A percentile compares a stretch with the other conserved stretches of the same genome.
phyloP scores from a whole-genome alignment of 2,888 invertebrate species.

The Cyrtodaria siliqua region DNA sequence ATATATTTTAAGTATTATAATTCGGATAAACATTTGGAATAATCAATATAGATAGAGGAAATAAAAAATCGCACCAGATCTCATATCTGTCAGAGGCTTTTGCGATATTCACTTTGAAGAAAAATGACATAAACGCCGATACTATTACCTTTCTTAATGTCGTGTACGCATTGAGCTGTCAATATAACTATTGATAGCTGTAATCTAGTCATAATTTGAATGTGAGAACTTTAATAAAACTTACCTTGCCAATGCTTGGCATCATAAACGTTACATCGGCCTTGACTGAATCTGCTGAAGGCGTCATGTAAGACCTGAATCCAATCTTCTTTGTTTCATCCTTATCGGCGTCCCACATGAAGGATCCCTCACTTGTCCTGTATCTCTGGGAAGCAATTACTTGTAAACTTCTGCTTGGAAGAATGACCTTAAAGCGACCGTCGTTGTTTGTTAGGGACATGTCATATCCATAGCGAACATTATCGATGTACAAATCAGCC shows the following conservation, averaged over 20 bases:
- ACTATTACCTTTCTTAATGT: no score
- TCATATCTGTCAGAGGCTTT: no score
- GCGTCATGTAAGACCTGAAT: constrained; percentile 53
- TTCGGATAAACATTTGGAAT: constrained; percentile 20
- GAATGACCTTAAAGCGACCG: constrained; percentile 57
- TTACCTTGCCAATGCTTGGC: constrained; percentile 73
- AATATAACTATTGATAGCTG: not conserved
- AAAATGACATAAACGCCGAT: no score
- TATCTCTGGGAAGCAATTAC: constrained; percentile 39
- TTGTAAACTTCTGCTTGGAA: constrained; percentile 64
- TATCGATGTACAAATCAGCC: constrained; percentile 18
- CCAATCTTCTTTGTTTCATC: constrained; percentile 71
- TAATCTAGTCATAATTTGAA: no score
- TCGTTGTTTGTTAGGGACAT: constrained; percentile 31
- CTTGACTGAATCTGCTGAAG: constrained; percentile 53
- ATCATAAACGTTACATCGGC: constrained; percentile 69
- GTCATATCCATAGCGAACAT: constrained; percentile 49
- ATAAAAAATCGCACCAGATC: no score
- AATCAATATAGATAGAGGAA: not conserved
- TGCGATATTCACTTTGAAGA: no score
- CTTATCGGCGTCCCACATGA: constrained; percentile 75
- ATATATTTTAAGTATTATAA: no score
- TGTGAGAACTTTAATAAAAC: no score
- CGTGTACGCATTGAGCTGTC: no score
- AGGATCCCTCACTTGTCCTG: constrained; percentile 53